Evolutionary conservation across 2,888 invertebrate genomes (phyloP).

Genomic region (Vannuccia rotundouncinata): DNA sequence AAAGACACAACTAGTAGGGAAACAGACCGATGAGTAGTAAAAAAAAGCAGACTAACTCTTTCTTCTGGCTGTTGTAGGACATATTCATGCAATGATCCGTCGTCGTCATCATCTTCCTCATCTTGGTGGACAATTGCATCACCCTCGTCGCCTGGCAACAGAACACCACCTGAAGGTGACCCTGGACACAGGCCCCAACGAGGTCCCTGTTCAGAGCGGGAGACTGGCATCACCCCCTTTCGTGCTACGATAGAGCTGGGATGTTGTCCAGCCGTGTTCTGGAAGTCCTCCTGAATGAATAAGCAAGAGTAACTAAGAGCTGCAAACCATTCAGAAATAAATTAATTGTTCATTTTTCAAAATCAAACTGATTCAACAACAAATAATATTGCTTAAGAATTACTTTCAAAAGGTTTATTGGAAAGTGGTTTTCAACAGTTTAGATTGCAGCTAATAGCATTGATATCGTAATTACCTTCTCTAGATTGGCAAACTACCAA

Average conservation of each 20-base stretch:
- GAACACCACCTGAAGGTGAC: not conserved
- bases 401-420: too few species aligned
- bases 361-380: too few species aligned
- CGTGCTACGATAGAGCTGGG: not conserved
- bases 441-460: too few species aligned
- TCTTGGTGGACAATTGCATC: not conserved
- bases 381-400: too few species aligned
- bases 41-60: not conserved
- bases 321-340: too few species aligned
- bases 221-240: not conserved
- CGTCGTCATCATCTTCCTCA: not conserved
- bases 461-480: too few species aligned
- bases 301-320: too few species aligned
- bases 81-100: not conserved
- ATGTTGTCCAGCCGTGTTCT: too few species aligned
- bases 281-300: too few species aligned
- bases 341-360: too few species aligned
- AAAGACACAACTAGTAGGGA: not conserved
- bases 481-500: too few species aligned
- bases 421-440: too few species aligned
- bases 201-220: not conserved
- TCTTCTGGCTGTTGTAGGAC: not conserved
- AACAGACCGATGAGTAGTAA: not conserved
- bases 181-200: not conserved
- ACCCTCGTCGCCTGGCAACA: not conserved